Percentiles rank a stretch among this genome's conserved stretches.
Conservation (phyloP, 2,888 invertebrate species). For the Bellardia bayeri region DNA sequence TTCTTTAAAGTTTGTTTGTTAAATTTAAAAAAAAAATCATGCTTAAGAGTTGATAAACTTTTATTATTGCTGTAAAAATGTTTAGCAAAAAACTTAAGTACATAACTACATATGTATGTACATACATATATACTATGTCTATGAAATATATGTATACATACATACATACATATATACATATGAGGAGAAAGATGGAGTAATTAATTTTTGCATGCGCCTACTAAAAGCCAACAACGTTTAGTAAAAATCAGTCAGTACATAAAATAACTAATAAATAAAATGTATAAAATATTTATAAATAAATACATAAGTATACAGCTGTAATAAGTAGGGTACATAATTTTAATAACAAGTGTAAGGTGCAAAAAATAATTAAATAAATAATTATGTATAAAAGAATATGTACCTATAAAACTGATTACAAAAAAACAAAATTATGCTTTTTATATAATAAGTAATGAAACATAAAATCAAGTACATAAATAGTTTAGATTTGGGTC, state of each 20-base stretch:
- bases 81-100: constrained; percentile 15
- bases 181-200: constrained; percentile 10
- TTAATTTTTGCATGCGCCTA: constrained; percentile 43
- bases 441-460: not conserved
- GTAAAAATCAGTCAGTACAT: not conserved
- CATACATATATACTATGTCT: no score
- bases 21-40: constrained; percentile 42
- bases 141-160: not conserved
- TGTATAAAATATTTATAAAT: not conserved
- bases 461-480: constrained; percentile 12
- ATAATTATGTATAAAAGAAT: constrained; percentile 30
- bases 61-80: not conserved
- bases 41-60: constrained; percentile 46
- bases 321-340: not conserved
- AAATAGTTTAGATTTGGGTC: not conserved
- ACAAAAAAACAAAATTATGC: constrained; percentile 17
- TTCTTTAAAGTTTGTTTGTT: not conserved
- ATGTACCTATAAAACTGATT: not conserved
- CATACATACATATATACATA: not conserved
- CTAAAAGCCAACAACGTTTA: constrained; percentile 54
- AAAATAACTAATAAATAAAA: not conserved
- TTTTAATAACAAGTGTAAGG: constrained; percentile 61
- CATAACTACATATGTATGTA: not conserved
- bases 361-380: constrained; percentile 65
- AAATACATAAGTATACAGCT: not conserved